Percentiles rank a stretch among this genome's conserved stretches.
These are phyloP conservation scores for Diglossa brunneiventris DNA, from an alignment of 2,113 vertebrate genomes.

Conservation along the genomic window DNA sequence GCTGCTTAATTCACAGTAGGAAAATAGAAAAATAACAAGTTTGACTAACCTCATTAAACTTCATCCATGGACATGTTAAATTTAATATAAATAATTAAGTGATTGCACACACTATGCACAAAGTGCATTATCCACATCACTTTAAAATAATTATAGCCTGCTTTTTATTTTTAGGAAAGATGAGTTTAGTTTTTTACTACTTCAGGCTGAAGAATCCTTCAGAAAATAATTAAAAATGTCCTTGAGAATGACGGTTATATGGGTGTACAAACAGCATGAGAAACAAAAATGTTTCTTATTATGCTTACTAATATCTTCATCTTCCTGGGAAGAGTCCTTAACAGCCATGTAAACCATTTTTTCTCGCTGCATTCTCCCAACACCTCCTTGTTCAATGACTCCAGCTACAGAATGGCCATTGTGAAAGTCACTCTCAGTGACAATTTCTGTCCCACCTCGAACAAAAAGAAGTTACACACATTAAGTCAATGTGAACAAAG, in stretches of 20 bases:
- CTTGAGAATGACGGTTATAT: neutral
- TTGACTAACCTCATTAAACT: constrained; percentile 13
- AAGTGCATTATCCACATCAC: neutral
- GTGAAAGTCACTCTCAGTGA: constrained; percentile 94
- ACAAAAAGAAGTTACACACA: constrained; percentile 14
- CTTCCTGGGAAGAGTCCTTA: constrained; percentile 90
- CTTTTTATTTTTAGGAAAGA: constrained; percentile 7
- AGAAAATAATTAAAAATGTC: neutral
- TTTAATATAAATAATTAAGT: constrained; percentile 12
- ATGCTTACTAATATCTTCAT: constrained; percentile 89
- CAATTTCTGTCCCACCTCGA: constrained; percentile 94
- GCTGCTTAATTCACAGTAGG: neutral
- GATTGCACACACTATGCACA: neutral
- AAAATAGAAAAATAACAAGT: neutral
- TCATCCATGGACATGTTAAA: neutral
- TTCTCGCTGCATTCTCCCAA: constrained; percentile 89
- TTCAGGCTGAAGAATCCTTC: neutral
- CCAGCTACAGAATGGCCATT: constrained; percentile 88
- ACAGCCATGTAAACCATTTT: constrained; percentile 99
- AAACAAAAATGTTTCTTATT: constrained; percentile 17
- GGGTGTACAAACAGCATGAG: neutral
- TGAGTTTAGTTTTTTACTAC: constrained; percentile 1
- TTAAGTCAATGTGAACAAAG: neutral
- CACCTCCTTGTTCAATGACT: constrained; percentile 84
- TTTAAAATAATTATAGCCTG: neutral